Base-by-base conservation (phyloP, 2,888 invertebrate species). In the Aradus depressus region DNA sequence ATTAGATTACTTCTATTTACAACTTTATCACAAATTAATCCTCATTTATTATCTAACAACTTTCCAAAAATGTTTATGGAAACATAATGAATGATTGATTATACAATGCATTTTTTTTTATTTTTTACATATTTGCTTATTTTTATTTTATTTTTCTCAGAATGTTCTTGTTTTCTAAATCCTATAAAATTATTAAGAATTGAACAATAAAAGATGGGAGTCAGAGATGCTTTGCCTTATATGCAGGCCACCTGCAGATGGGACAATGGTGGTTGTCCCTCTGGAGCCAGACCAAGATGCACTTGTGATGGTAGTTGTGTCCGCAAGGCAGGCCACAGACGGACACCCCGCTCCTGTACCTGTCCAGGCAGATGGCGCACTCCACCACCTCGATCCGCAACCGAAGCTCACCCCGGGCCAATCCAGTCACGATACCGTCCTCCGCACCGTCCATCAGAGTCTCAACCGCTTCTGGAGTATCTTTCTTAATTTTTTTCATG, bases 211-310 rank as follows among this genome's bases (percentile, higher is more conserved):
- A n/a, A n/a, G n/a, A n/a, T n/a, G n/a, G n/a, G n/a, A n/a, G n/a
- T n/a, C n/a, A n/a, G n/a, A n/a, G n/a, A n/a, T 45, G 21, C 31
- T 52, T 52, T 16, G 43, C n/a, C 42, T 65, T 65, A 61, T 71
- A 72, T 1, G 73, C 68, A n/a, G 72, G 72, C 72, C 73, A 72
- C 6, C 74, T 65, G 59, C 74, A 74, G 10, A 71, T 66, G 2
- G 74, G 74, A 57, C 74, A 74, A 54, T 70, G 69, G 58, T 73
- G 72, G 58, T 73, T 70, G 56, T 72, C 72, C 45, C 70, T 62
- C 4, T 64, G 64, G 12, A 74, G 62, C 74, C 74, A 74, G 12
- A 63, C 59, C 58, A 70, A 61, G 35, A 74, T 70, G 60, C 74
- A 74, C n/a, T 64, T 59, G 54, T 70, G 66, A 58, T 74, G 74